Evolutionary conservation across 2,113 vertebrate genomes (phyloP), one percentile per base, ranked within the genome.

Genomic region (Hemiprocne comata): DNA sequence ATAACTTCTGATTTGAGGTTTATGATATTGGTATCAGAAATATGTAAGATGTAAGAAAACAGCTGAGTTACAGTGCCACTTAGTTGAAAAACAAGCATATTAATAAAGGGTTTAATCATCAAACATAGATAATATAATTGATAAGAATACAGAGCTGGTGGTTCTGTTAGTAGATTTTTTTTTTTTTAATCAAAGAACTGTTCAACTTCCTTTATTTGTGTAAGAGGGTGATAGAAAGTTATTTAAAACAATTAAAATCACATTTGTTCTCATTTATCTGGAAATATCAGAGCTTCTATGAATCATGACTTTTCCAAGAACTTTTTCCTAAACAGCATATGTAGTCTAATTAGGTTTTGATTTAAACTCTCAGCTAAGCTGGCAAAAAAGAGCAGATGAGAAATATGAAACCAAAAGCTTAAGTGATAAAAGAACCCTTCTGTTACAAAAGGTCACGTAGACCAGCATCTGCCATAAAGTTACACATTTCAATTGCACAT

Each of bases 301-400:
- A 95, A 88, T 94, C 90, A 96, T 60, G 78, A 80, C 65, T 95
- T 95, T 94, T 80, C 74, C 54, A 70, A 93, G 71, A 94, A 79
- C 60, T 87, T 91, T 79, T 74, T 93, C 79, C 79, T 88, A 88
- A 96, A 93, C 92, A 97, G 90, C 90, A 90, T 94, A 91, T 91
- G 85, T 90, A 95, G 62, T 90, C 78, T 97, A 91, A 95, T 97
- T 94, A 85, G 87, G 53, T 80, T 95, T 97, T 94, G 87, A 85
- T 86, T 91, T 95, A 94, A 95, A 80, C 58, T 94, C 82, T 93
- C 75, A 6, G 9, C 80, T 88, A 93, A 77, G 64, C 82, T 90
- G 90, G 67, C 90, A 93, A 85, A 90, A 87, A 80, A 86, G 55
- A 95, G 79, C 72, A 90, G 60, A 96, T 95, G 85, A 97, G 82